These are phyloP conservation scores for Ypsolopha scabrella DNA, from an alignment of 2,888 invertebrate species.

Conservation along the genomic window DNA sequence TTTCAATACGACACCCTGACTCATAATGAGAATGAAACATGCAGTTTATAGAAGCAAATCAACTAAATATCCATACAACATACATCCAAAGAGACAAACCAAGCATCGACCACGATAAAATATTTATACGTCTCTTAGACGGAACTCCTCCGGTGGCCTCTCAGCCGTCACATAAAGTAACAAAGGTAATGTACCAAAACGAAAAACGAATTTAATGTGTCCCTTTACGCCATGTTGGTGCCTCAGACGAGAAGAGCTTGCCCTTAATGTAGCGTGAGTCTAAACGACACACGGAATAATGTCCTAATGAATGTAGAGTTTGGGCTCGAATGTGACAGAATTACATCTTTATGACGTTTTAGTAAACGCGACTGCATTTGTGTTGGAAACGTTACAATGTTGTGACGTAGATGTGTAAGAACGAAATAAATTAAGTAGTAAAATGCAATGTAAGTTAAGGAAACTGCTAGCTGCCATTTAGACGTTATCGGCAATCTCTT, in stretches of 20 bases:
- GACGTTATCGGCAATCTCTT: no score
- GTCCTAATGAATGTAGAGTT: conserved; percentile 11
- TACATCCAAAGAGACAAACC: background rate
- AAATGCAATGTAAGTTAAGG: no score
- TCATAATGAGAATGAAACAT: no score
- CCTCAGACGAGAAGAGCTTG: conserved; percentile 21
- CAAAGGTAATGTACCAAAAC: conserved; percentile 37
- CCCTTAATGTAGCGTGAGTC: conserved; percentile 37
- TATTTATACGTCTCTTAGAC: background rate
- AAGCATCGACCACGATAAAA: background rate
- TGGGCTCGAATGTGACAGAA: conserved; percentile 1
- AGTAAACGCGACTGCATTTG: no score
- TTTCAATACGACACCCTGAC: no score
- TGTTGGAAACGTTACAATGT: no score
- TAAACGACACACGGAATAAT: conserved; percentile 10
- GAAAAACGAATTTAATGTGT: conserved; percentile 32
- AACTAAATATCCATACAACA: conserved; percentile 4
- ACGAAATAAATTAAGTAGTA: no score
- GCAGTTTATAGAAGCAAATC: conserved; percentile 2
- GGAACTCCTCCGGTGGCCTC: conserved; percentile 1
- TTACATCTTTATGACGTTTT: no score
- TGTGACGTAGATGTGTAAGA: no score
- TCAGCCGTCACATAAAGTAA: conserved; percentile 6
- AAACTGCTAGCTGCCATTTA: no score
- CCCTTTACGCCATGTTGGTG: conserved; percentile 14